Conservation (phyloP, 2,113 vertebrate genomes). For the Limnothrissa miodon region DNA sequence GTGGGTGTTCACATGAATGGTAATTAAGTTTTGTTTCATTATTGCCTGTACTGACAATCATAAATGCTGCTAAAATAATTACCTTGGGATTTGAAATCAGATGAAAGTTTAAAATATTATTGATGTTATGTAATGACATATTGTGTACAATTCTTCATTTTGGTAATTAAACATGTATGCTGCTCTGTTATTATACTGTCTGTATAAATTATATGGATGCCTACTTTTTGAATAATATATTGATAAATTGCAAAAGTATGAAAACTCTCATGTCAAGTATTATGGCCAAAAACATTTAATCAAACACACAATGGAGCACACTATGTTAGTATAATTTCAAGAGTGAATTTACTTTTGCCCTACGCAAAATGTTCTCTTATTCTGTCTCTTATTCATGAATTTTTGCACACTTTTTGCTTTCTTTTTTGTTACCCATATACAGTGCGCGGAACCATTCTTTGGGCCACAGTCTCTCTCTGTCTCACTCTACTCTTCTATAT, state of each 20-base stretch:
- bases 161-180: background rate
- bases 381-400: constrained; percentile 54
- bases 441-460: background rate
- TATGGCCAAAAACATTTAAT: too few relatives aligned
- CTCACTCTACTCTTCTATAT: constrained; percentile 9
- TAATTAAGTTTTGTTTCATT: background rate
- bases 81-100: background rate
- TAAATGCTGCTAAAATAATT: background rate
- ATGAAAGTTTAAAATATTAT: background rate
- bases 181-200: background rate
- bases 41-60: background rate
- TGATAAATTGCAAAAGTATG: background rate
- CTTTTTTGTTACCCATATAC: background rate
- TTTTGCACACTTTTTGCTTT: constrained; percentile 38
- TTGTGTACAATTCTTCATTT: background rate
- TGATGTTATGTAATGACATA: background rate
- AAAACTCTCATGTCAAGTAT: background rate
- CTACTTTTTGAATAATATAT: background rate
- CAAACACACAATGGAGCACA: background rate
- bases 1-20: background rate
- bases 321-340: background rate
- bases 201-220: background rate
- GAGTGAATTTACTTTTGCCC: background rate
- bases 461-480: background rate
- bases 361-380: constrained; percentile 14